Base-by-base conservation (phyloP, 2,888 invertebrate species). In the Erannis defoliaria region DNA sequence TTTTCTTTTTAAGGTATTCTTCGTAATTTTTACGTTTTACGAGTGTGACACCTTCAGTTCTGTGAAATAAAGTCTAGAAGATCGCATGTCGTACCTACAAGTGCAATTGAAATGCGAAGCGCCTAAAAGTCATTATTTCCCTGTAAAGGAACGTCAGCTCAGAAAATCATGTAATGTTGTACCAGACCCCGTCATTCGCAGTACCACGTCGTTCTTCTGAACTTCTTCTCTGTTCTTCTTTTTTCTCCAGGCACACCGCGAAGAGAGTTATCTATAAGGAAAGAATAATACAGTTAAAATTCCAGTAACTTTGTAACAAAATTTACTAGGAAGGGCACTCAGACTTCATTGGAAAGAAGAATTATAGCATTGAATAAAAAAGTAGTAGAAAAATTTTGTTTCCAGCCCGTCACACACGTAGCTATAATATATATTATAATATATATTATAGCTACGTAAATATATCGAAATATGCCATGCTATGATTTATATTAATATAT, bases 211-310 rank as follows among this genome's bases (percentile, higher is more conserved):
- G 93, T 93, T 77, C 93, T 81, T 65, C 91, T 79, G 37, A 80
- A 69, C 76, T 82, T 86, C 76, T 85, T 92, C 51, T 92, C 93
- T 21, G 76, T 72, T 29, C 92, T 78, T 56, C 89, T 84, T 51
- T 91, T 90, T 75, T 93, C 93, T 21, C 93, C 93, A 2, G 93
- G 93, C 42, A 93, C 93, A 45, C 93, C 93, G 56, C 93, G 86
- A 19, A 93, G 84, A 45, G 93, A 93, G 74, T 93, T 92, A 82
- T 93, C 93, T 93, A 87, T 14, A 93, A 91, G 64, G 35, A 76
- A 74, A 26, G 56, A 71, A 51, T 26, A 42, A 43, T 18, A 23
- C 23, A 6, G 8, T 48, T 48, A 1, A 31, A 23, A 42, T 42
- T 46, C n/a, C 1, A 19, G 4, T 18, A n/a, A n/a, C n/a, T 6